phyloP scores from a whole-genome alignment of 2,113 vertebrate species.

The Gymnocephalus cernua region DNA sequence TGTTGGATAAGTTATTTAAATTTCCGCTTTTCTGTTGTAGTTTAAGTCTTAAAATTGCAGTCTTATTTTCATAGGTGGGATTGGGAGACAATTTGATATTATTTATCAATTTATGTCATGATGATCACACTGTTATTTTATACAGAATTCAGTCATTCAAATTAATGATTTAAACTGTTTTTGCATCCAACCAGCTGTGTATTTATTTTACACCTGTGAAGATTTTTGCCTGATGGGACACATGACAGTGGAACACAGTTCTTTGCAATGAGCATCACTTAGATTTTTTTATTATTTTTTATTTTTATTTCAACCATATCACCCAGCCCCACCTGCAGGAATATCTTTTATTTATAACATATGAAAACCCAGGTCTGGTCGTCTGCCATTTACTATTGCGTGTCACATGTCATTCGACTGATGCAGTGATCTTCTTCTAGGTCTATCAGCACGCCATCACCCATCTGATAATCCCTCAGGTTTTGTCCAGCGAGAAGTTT shows the following conservation, averaged over 20 bases:
- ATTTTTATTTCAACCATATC: not conserved
- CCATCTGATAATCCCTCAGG: conserved; percentile 90
- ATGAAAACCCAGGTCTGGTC: not conserved
- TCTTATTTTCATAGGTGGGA: not conserved
- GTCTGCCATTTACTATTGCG: not conserved
- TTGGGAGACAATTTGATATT: not conserved
- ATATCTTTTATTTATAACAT: not conserved
- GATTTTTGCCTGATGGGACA: not conserved
- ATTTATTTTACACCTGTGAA: not conserved
- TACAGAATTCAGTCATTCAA: not conserved
- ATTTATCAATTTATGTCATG: not conserved
- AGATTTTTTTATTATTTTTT: too few species aligned
- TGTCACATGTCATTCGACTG: conserved; percentile 5
- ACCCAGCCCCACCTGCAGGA: not conserved
- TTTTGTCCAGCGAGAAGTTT: conserved; percentile 93
- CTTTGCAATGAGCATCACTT: not conserved
- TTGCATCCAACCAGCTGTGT: not conserved
- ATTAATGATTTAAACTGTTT: not conserved
- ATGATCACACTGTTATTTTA: conserved; percentile 2
- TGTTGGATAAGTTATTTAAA: not conserved
- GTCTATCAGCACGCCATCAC: conserved; percentile 88
- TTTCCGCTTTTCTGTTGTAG: not conserved
- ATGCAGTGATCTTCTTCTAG: conserved; percentile 77
- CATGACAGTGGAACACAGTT: not conserved
- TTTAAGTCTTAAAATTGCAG: not conserved